Percentiles rank a stretch among this genome's conserved stretches.
These are phyloP conservation scores for Brachypodius melanocephalos DNA, from an alignment of 2,113 vertebrate genomes.

Conservation along the genomic window DNA sequence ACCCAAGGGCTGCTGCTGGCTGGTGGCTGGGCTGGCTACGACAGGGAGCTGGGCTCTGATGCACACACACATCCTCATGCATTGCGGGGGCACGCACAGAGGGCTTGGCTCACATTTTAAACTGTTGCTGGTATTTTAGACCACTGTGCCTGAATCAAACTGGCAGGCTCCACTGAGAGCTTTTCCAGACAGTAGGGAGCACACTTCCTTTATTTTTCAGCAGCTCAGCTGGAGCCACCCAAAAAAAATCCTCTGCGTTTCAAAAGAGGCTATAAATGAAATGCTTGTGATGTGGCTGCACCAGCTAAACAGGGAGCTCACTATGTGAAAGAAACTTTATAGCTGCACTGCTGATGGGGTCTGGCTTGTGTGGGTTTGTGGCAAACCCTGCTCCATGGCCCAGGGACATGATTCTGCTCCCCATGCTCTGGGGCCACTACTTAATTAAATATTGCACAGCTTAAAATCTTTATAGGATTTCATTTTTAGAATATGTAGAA, in stretches of 20 bases:
- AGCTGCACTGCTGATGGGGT: background rate
- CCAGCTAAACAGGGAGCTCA: background rate
- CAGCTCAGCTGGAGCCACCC: background rate
- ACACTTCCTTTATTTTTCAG: constrained; percentile 42
- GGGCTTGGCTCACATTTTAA: background rate
- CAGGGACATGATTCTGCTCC: background rate
- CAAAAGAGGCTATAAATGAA: constrained; percentile 5
- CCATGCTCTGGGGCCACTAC: background rate
- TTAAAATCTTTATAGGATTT: constrained; percentile 24
- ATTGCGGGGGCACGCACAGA: background rate
- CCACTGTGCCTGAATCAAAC: background rate
- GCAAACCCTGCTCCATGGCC: background rate
- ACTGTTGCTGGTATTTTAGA: background rate
- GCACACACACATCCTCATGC: background rate
- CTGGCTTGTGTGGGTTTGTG: background rate
- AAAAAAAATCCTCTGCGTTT: constrained; percentile 4
- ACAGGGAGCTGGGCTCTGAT: background rate
- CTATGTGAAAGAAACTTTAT: background rate
- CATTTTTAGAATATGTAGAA: constrained; percentile 32
- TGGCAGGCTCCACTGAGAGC: background rate
- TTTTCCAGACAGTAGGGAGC: constrained; percentile 43
- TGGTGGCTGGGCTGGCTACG: background rate
- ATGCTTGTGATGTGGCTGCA: background rate
- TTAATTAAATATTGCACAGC: constrained; percentile 24
- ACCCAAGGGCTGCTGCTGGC: background rate